Percentiles rank a stretch among this genome's conserved stretches.
phyloP scores from a whole-genome alignment of 2,797 vertebrate genomes.

The Serranus cabrilla region DNA sequence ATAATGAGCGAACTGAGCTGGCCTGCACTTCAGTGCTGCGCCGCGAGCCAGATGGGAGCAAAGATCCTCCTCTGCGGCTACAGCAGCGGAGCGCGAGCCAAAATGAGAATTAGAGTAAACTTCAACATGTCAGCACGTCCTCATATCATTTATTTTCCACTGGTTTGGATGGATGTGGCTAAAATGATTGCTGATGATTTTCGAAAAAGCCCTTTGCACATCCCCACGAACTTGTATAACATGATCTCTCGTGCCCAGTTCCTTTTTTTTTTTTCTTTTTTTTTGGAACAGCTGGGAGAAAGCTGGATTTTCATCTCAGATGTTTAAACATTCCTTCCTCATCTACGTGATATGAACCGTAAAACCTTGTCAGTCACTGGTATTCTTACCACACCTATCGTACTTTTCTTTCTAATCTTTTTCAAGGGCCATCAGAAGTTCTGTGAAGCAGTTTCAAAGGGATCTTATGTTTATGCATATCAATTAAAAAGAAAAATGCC shows the following conservation, averaged over 20 bases:
- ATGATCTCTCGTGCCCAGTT: constrained; percentile 40
- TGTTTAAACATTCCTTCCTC: constrained; percentile 47
- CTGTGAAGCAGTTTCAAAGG: constrained; percentile 11
- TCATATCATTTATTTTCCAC: constrained; percentile 79
- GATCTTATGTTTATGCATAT: constrained; percentile 27
- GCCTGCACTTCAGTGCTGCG: constrained; percentile 51
- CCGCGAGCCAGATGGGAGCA: constrained; percentile 65
- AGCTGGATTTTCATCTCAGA: constrained; percentile 43
- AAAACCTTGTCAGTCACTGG: constrained; percentile 26
- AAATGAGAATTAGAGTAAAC: constrained; percentile 75
- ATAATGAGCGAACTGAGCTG: constrained; percentile 61
- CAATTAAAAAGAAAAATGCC: constrained; percentile 67
- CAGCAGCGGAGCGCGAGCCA: constrained; percentile 61
- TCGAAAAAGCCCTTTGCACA: constrained; percentile 46
- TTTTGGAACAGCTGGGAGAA: constrained; percentile 47
- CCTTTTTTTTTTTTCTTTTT: constrained; percentile 5
- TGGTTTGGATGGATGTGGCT: constrained; percentile 72
- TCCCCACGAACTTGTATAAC: constrained; percentile 53
- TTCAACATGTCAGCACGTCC: constrained; percentile 78
- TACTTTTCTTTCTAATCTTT: constrained; percentile 37
- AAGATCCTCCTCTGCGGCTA: constrained; percentile 74
- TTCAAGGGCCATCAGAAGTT: constrained; percentile 43
- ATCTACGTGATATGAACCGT: constrained; percentile 27
- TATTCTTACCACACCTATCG: constrained; percentile 23
- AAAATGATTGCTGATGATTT: constrained; percentile 70